phyloP scores from a whole-genome alignment of 2,113 vertebrate genomes.

The Arvicanthis niloticus region DNA sequence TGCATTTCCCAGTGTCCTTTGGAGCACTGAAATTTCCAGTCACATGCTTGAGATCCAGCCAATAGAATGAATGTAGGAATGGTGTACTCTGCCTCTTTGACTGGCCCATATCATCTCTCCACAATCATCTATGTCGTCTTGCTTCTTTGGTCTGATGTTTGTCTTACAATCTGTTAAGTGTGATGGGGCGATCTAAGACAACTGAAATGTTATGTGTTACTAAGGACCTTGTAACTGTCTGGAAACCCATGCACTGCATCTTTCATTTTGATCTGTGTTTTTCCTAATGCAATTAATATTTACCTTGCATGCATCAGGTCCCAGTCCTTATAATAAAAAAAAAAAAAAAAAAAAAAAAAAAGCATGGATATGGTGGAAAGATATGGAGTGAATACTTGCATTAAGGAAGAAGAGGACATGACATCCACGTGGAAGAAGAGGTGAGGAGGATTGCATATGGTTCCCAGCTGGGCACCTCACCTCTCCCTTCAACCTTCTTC shows the following conservation, averaged over 20 bases:
- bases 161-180: not conserved
- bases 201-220: not conserved
- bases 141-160: not conserved
- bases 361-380: not conserved
- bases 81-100: not conserved
- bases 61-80: not conserved
- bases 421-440: not conserved
- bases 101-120: not conserved
- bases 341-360: not conserved
- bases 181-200: not conserved
- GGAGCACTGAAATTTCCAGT: not conserved
- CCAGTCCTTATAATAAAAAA: not conserved
- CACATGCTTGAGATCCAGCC: not conserved
- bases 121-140: not conserved
- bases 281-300: conserved; percentile 4
- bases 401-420: not conserved
- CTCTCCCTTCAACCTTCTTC: not conserved
- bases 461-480: not conserved
- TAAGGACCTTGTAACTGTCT: not conserved
- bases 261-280: conserved; percentile 49
- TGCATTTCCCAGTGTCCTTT: conserved; percentile 13
- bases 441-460: not conserved
- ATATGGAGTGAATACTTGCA: not conserved
- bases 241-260: not conserved
- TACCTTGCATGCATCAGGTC: conserved; percentile 37